phyloP scores from a whole-genome alignment of 2,113 vertebrate genomes.

The Mastomys natalensis region DNA sequence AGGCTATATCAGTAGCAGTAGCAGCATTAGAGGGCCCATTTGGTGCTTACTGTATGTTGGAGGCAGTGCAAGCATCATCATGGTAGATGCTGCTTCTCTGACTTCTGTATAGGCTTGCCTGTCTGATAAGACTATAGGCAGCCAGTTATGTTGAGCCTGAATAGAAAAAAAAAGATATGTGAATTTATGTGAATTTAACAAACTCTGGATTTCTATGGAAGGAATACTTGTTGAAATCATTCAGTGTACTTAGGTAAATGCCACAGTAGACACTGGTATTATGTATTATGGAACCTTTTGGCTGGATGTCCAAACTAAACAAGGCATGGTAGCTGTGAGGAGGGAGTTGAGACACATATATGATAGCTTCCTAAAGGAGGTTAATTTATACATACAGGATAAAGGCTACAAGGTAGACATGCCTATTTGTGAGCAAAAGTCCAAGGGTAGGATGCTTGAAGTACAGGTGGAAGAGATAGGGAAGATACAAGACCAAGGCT shows the following conservation, averaged over 20 bases:
- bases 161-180: not conserved
- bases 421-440: not conserved
- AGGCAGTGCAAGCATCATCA: not conserved
- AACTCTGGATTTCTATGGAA: too few species aligned
- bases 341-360: too few species aligned
- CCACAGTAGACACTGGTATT: not conserved
- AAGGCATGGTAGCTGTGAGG: not conserved
- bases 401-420: too few species aligned
- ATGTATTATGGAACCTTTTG: too few species aligned
- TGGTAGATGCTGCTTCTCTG: not conserved
- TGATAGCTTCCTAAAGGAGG: not conserved
- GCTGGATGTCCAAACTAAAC: not conserved
- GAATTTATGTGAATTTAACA: not conserved
- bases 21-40: not conserved
- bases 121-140: not conserved
- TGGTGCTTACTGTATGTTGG: too few species aligned
- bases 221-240: not conserved
- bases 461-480: not conserved
- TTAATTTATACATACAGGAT: not conserved
- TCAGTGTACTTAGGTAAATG: not conserved
- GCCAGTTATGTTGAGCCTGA: too few species aligned
- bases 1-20: not conserved
- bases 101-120: too few species aligned
- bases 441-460: not conserved
- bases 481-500: not conserved